Percentiles rank a stretch among this genome's conserved stretches.
Conservation (phyloP, 2,113 vertebrate species). For the Cyprinodon tularosa region DNA sequence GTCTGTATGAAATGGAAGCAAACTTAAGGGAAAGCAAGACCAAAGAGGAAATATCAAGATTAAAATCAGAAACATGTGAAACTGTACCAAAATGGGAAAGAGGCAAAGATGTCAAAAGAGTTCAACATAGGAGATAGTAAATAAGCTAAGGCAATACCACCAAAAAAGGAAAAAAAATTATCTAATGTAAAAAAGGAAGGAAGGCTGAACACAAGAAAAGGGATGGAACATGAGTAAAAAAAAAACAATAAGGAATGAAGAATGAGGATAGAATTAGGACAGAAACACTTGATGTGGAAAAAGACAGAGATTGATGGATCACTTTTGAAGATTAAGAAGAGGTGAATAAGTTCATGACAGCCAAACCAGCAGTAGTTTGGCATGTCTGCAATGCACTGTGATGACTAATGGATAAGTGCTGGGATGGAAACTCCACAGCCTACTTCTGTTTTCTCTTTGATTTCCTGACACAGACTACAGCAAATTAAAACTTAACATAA, state of each 20-base stretch:
- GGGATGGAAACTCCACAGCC: slow-evolving; percentile 23
- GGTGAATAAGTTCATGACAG: background rate
- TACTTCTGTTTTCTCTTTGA: slow-evolving; percentile 42
- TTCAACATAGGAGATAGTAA: background rate
- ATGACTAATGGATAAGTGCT: slow-evolving; percentile 41
- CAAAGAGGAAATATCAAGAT: slow-evolving; percentile 6
- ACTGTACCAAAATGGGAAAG: background rate
- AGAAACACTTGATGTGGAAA: background rate
- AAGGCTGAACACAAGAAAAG: background rate
- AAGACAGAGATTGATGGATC: background rate
- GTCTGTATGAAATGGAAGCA: slow-evolving; percentile 49
- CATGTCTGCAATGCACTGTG: background rate
- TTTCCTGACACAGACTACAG: slow-evolving; percentile 6
- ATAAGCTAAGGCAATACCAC: background rate
- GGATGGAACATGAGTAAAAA: background rate
- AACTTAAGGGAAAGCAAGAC: slow-evolving; percentile 13
- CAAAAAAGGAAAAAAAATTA: background rate
- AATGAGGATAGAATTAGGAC: background rate
- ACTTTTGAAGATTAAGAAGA: background rate
- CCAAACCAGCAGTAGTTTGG: background rate
- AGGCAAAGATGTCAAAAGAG: background rate
- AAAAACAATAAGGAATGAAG: background rate
- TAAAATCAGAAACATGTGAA: background rate
- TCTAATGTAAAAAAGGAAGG: background rate
- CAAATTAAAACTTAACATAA: slow-evolving; percentile 35